These are phyloP conservation scores for Camelus bactrianus DNA, from an alignment of 2,113 vertebrate species.

Conservation along the genomic window DNA sequence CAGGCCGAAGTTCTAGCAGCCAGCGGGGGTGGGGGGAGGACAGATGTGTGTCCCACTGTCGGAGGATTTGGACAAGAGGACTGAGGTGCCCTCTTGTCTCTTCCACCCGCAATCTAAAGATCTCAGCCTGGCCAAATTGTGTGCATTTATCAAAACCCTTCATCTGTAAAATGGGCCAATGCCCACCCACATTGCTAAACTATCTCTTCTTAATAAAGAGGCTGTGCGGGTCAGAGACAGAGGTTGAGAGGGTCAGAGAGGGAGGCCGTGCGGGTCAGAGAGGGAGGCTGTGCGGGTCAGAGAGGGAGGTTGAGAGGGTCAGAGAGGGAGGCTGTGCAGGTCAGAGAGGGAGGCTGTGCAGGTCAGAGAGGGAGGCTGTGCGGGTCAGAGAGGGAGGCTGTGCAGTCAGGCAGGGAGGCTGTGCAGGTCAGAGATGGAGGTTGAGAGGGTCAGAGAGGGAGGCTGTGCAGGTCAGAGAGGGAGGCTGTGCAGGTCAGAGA, in stretches of 20 bases:
- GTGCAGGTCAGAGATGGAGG: neutral
- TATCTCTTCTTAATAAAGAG: neutral
- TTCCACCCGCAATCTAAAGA: accelerated
- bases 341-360: too few species aligned
- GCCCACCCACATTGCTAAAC: neutral
- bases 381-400: too few species aligned
- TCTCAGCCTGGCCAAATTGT: too few species aligned
- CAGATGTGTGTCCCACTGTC: neutral
- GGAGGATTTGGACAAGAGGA: neutral
- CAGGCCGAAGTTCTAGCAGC: too few species aligned
- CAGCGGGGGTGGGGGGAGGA: neutral
- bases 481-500: too few species aligned
- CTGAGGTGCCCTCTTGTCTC: too few species aligned
- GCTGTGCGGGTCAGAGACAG: neutral
- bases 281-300: neutral
- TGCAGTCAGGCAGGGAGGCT: too few species aligned
- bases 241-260: neutral
- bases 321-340: neutral
- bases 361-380: neutral
- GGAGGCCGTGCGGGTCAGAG: neutral
- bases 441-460: neutral
- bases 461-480: neutral
- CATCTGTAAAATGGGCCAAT: accelerated
- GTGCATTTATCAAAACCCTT: neutral
- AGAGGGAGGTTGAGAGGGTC: neutral